Base-by-base conservation (phyloP, 2,113 vertebrate species). In the Rafetus swinhoei region DNA sequence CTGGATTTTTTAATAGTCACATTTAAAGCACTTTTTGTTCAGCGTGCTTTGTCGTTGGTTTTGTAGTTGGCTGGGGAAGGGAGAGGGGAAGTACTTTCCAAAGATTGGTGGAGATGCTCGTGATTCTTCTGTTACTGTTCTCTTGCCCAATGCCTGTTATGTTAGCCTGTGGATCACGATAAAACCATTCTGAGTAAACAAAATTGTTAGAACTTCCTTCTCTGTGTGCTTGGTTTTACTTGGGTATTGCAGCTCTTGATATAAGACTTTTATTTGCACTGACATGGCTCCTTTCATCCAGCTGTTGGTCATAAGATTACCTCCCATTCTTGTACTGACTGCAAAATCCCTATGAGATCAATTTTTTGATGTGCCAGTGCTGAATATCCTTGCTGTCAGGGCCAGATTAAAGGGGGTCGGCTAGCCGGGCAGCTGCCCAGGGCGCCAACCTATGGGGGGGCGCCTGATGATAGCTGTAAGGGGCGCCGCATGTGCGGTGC, bases 321-420 rank as follows among this genome's bases (percentile, higher is more conserved):
- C 88, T 29, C 27, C 88, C 69, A 21, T 39, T 9, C 54, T 92
- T 72, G 84, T 94, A 87, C 94, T 92, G 35, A 21, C n/a, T 72
- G 16, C 86, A 87, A 10, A 87, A 84, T 45, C 45, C 74, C 82
- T 35, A 79, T 12, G 74, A 54, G 55, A 56, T 54, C n/a, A n/a
- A 6, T n/a, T 55, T 74, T 77, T 89, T 7, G 79, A 84, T 50
- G 45, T 16, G 69, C 52, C 11, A 1, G 79, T 56, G 55, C 29
- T 74, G 79, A 84, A 72, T 84, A 89, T 85, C 81, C 77, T 91
- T 2, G 1, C 69, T 89, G 19, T 0, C 0, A 72, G 45, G 45
- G 45, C 45, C 45, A 5, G 45, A 45, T 45, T 6, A 45, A 45
- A 7, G 45, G 6, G 45, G 6, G 45, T n/a, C n/a, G 45, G 45